A percentile compares a stretch with the other conserved stretches of the same genome.
These are phyloP conservation scores for Ctena decussata DNA, from an alignment of 2,888 invertebrate genomes.

Conservation along the genomic window DNA sequence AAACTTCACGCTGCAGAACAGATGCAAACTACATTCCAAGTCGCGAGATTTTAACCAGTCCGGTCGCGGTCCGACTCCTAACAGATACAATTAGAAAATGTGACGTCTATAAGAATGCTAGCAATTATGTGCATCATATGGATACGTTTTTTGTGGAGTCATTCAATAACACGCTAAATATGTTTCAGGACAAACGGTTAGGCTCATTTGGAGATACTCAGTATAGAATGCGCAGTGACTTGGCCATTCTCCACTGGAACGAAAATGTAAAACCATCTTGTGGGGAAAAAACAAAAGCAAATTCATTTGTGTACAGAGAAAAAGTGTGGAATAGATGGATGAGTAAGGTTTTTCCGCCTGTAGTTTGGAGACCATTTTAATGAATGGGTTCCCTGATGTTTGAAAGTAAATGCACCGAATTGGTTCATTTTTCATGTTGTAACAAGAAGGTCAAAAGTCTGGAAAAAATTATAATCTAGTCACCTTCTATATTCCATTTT, in stretches of 20 bases:
- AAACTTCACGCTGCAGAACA: constrained; percentile 17
- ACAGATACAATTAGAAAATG: not conserved
- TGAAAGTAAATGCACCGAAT: too few relatives aligned
- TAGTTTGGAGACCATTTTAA: not conserved
- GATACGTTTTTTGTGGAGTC: constrained; percentile 42
- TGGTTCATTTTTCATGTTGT: too few relatives aligned
- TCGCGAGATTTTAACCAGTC: not conserved
- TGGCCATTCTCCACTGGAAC: constrained; percentile 38
- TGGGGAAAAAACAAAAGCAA: not conserved
- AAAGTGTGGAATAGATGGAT: not conserved
- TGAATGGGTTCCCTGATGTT: too few relatives aligned
- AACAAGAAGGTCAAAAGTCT: too few relatives aligned
- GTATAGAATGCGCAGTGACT: constrained; percentile 19
- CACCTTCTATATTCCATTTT: too few relatives aligned
- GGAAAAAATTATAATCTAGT: too few relatives aligned
- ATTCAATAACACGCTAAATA: constrained; percentile 45
- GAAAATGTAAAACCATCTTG: constrained; percentile 27
- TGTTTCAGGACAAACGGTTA: constrained; percentile 36
- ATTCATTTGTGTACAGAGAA: not conserved
- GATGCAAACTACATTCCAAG: constrained; percentile 41
- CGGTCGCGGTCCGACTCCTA: not conserved
- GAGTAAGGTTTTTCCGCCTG: not conserved
- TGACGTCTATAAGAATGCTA: not conserved
- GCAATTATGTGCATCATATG: not conserved
- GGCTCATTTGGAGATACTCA: constrained; percentile 19